phyloP scores from a whole-genome alignment of 2,113 vertebrate species.

The Odocoileus hemionus region DNA sequence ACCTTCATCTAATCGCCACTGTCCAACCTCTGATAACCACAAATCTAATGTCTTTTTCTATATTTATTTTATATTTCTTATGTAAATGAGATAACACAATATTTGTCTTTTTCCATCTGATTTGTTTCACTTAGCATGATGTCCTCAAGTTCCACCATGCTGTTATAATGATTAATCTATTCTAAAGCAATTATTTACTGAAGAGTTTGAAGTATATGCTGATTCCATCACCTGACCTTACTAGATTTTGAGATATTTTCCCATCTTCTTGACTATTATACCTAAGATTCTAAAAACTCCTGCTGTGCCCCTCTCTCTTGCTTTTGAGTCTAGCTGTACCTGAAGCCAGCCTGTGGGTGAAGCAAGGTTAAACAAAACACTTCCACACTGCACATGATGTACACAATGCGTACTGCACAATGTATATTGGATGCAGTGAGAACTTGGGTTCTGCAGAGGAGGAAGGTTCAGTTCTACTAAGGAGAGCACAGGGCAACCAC shows the following conservation, averaged over 20 bases:
- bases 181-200: neutral
- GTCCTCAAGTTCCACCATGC: neutral
- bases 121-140: neutral
- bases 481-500: neutral
- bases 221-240: neutral
- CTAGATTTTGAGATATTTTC: neutral
- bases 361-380: neutral
- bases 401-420: neutral
- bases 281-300: neutral
- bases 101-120: neutral
- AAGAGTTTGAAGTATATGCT: neutral
- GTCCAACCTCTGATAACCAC: neutral
- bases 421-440: too few species aligned
- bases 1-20: neutral
- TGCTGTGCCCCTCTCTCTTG: neutral
- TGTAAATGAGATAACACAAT: neutral
- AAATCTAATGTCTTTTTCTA: neutral
- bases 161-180: neutral
- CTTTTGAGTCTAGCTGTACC: neutral
- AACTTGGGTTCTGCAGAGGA: neutral
- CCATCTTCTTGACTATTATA: neutral
- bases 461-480: neutral
- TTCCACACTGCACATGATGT: neutral
- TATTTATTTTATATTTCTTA: neutral
- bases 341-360: neutral